These are phyloP conservation scores for Theretra japonica DNA, from an alignment of 2,888 invertebrate genomes.

Conservation along the genomic window DNA sequence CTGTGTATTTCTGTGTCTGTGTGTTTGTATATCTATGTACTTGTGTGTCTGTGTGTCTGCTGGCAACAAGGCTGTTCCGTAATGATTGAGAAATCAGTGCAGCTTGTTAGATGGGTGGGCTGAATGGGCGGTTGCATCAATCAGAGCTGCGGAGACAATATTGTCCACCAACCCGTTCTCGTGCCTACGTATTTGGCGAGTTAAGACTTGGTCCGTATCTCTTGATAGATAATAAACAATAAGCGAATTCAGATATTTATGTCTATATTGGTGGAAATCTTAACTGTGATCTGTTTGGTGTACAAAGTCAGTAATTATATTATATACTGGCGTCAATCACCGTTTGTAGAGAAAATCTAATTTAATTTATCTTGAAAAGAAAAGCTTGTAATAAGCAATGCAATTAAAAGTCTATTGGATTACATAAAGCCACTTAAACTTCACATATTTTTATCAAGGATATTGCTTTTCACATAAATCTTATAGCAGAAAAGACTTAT, in stretches of 20 bases:
- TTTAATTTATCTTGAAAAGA: no score
- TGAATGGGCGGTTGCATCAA: conserved; percentile 17
- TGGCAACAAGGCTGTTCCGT: conserved; percentile 14
- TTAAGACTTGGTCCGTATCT: neutral
- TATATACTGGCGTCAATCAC: no score
- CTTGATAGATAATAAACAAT: neutral
- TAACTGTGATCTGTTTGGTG: no score
- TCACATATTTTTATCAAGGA: no score
- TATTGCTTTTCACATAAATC: no score
- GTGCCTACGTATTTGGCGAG: neutral
- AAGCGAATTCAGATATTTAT: neutral
- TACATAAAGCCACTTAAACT: no score
- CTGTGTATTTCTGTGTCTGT: neutral
- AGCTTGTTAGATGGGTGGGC: conserved; percentile 1
- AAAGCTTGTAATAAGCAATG: no score
- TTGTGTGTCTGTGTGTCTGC: neutral
- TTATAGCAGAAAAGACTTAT: no score
- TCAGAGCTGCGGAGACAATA: neutral
- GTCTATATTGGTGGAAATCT: no score
- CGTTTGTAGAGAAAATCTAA: no score
- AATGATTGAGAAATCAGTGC: conserved; percentile 8
- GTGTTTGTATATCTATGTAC: neutral
- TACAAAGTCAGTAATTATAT: no score
- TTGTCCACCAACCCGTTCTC: neutral
- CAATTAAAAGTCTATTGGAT: no score